A percentile compares a stretch with the other conserved stretches of the same genome.
Conservation (phyloP, 2,113 vertebrate species). For the Toxostoma redivivum region DNA sequence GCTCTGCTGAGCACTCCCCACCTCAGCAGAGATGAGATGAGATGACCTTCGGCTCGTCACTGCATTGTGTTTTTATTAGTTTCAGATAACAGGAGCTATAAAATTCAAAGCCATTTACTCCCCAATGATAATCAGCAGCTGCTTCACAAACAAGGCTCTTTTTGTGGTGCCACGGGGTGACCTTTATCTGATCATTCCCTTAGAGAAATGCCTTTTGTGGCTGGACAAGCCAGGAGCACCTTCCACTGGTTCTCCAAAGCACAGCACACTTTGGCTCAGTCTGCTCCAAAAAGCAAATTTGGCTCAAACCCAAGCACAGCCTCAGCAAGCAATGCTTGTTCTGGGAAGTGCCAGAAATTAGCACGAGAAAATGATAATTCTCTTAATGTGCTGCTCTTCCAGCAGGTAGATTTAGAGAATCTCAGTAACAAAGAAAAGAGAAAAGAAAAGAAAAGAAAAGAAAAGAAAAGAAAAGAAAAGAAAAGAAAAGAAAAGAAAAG, state of each 20-base stretch:
- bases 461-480: neutral
- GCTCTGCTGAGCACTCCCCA: neutral
- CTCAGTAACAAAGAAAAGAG: neutral
- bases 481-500: too few species aligned
- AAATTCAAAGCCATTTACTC: slow-evolving; percentile 51
- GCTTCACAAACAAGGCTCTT: neutral
- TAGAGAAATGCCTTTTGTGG: neutral
- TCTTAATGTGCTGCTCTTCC: neutral
- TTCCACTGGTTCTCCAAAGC: neutral
- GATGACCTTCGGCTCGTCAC: slow-evolving; percentile 85
- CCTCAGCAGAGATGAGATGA: neutral
- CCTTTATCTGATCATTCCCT: neutral
- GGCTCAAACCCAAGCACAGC: neutral
- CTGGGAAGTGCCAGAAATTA: neutral
- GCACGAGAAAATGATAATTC: neutral
- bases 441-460: too few species aligned
- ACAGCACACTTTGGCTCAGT: neutral
- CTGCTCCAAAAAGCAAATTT: neutral
- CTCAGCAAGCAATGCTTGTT: rapidly evolving
- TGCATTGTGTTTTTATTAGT: slow-evolving; percentile 75
- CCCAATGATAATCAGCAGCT: slow-evolving; percentile 35
- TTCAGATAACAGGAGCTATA: slow-evolving; percentile 77
- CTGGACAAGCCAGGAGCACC: neutral
- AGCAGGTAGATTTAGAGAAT: neutral
- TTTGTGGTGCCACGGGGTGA: neutral